phyloP scores from a whole-genome alignment of 2,113 vertebrate species.

The Tachuris rubrigastra region DNA sequence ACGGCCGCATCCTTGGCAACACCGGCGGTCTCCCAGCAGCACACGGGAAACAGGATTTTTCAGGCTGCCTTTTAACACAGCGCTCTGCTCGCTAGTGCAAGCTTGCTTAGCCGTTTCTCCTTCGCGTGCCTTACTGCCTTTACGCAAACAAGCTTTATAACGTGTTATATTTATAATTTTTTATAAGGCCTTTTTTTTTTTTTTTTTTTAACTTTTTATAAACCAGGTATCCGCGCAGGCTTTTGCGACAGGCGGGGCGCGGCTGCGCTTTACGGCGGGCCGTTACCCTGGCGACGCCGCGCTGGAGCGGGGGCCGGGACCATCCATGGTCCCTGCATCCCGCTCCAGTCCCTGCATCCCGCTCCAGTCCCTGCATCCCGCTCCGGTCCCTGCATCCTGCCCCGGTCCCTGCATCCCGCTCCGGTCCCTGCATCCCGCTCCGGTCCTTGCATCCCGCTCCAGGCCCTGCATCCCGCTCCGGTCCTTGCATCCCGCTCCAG shows the following conservation, averaged over 20 bases:
- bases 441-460: background rate
- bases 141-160: background rate
- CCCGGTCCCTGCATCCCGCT: background rate
- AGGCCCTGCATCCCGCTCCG: too few relatives aligned
- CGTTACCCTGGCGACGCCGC: background rate
- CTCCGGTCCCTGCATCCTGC: background rate
- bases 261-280: background rate
- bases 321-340: background rate
- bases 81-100: background rate
- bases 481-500: background rate
- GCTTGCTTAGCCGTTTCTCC: background rate
- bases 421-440: background rate
- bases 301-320: background rate
- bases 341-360: background rate
- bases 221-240: fast-evolving
- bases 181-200: background rate
- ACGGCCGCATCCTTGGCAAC: background rate
- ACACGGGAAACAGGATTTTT: fast-evolving
- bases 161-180: background rate
- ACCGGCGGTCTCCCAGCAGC: background rate
- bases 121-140: background rate
- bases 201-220: fast-evolving
- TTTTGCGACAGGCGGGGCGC: background rate
- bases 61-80: background rate
- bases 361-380: background rate